A percentile compares a stretch with the other conserved stretches of the same genome.
Evolutionary conservation across 92 coral and sea anemone species (phyloP).

Genomic region (Heliopora coerulea): DNA sequence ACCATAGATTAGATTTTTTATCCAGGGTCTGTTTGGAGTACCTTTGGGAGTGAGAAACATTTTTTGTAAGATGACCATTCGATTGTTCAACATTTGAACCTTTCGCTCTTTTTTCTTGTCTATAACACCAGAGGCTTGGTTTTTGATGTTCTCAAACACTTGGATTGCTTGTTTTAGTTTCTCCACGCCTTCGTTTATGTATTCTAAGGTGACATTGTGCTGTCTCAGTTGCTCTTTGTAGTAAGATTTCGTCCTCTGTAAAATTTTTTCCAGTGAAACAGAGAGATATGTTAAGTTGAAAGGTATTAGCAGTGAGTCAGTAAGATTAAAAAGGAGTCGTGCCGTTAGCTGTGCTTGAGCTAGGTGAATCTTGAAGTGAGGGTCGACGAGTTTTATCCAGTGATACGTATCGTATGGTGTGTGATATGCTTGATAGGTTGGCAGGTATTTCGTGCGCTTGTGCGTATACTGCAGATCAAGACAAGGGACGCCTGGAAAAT

Average conservation of each 20-base stretch:
- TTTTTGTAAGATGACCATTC: constrained; percentile 67
- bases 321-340: constrained; percentile 56
- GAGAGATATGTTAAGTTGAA: constrained; percentile 65
- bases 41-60: constrained; percentile 63
- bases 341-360: constrained; percentile 72
- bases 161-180: constrained; percentile 50
- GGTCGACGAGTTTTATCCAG: constrained; percentile 78
- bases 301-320: constrained; percentile 66
- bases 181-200: constrained; percentile 49
- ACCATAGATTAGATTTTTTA: constrained; percentile 73
- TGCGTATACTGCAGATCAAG: constrained; percentile 59
- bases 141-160: constrained; percentile 58
- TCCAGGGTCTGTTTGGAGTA: constrained; percentile 59
- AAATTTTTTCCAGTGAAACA: constrained; percentile 35
- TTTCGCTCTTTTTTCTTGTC: constrained; percentile 48
- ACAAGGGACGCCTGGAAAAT: constrained; percentile 69
- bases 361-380: constrained; percentile 76
- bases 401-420: constrained; percentile 77
- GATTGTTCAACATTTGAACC: constrained; percentile 55
- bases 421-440: constrained; percentile 82
- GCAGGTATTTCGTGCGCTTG: constrained; percentile 17
- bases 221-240: constrained; percentile 39
- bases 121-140: constrained; percentile 40
- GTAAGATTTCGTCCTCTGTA: constrained; percentile 8
- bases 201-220: constrained; percentile 47